Evolutionary conservation across 2,888 invertebrate genomes (phyloP).

Genomic region (Torymus tubicola): DNA sequence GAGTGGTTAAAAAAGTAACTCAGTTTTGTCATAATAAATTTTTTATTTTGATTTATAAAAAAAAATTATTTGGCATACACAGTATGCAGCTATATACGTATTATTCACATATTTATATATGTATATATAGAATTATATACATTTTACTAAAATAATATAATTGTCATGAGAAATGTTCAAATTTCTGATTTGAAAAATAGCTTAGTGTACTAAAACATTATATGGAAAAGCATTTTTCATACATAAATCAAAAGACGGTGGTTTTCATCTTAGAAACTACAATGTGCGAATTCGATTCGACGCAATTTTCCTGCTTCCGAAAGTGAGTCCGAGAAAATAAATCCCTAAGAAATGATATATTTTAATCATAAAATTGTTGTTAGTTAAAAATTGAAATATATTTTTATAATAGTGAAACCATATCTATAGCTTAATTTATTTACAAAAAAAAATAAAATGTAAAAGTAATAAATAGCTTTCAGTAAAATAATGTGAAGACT

Average conservation of each 20-base stretch:
- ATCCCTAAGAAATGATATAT: no score
- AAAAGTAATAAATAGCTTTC: no score
- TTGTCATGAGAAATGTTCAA: no score
- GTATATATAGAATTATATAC: conserved; percentile 23
- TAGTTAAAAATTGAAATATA: no score
- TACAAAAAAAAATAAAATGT: no score
- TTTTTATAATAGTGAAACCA: no score
- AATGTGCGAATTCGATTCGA: conserved; percentile 47
- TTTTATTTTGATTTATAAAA: conserved; percentile 67
- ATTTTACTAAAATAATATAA: no score
- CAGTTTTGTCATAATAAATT: conserved; percentile 51
- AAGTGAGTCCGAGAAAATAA: no score
- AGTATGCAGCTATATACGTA: conserved; percentile 67
- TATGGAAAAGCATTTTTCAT: conserved; percentile 2
- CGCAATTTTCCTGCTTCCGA: conserved; percentile 8
- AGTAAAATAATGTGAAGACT: no score
- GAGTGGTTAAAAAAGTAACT: conserved; percentile 5
- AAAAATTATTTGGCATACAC: conserved; percentile 69
- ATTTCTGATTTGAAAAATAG: neutral
- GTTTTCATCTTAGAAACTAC: conserved; percentile 47
- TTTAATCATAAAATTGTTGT: no score
- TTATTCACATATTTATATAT: conserved; percentile 22
- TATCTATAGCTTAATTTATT: no score
- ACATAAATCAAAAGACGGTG: conserved; percentile 34
- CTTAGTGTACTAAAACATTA: no score